Evolutionary conservation across 2,888 invertebrate species (phyloP).

Genomic region (Quadroppia sp.): DNA sequence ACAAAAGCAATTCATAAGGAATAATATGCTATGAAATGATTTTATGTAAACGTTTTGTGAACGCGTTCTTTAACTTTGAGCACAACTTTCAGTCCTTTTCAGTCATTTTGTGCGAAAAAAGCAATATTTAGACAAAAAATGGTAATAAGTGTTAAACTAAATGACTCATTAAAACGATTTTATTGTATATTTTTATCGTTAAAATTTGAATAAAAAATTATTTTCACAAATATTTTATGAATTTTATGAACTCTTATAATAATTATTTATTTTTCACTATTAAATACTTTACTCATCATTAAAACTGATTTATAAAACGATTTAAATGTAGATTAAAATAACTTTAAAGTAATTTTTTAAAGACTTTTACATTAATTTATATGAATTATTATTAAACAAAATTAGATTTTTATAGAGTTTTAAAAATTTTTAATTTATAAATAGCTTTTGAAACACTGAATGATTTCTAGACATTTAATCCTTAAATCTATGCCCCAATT

Average conservation of each 20-base stretch:
- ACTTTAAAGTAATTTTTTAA: too few relatives aligned
- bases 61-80: conserved; percentile 29
- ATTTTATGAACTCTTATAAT: neutral
- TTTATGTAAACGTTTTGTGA: conserved; percentile 30
- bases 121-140: conserved; percentile 1
- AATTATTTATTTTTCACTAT: neutral
- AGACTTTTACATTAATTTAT: too few relatives aligned
- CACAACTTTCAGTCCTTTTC: neutral
- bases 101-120: neutral
- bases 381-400: too few relatives aligned
- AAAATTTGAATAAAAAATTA: neutral
- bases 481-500: too few relatives aligned
- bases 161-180: conserved; percentile 37
- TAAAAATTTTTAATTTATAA: too few relatives aligned
- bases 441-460: too few relatives aligned
- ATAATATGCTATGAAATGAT: conserved; percentile 21
- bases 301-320: neutral
- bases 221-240: neutral
- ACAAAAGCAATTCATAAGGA: conserved; percentile 32
- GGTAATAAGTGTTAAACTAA: conserved; percentile 26
- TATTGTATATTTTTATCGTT: neutral
- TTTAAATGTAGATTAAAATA: neutral
- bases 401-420: too few relatives aligned
- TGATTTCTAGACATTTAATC: too few relatives aligned
- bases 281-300: neutral